These are phyloP conservation scores for Mimas tiliae DNA, from an alignment of 2,888 invertebrate species.

Conservation along the genomic window DNA sequence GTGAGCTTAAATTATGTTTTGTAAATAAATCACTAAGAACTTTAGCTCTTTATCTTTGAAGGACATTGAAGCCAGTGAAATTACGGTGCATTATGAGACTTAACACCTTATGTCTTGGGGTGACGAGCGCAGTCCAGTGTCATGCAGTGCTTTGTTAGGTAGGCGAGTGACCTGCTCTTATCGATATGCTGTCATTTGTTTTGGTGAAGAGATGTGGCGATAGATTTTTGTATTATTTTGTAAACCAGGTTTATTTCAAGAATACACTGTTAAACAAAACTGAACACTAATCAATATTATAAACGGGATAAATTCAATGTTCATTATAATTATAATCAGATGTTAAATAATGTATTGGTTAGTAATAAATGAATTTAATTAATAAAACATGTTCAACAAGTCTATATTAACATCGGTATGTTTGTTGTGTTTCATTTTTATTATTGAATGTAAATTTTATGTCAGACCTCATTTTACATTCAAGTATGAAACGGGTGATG, in stretches of 20 bases:
- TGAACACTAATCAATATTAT: neutral
- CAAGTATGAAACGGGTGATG: too few relatives aligned
- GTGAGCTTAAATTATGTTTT: too few relatives aligned
- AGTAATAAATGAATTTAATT: slow-evolving; percentile 9
- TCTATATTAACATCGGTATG: neutral
- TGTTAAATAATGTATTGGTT: neutral
- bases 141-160: too few relatives aligned
- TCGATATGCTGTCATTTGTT: neutral
- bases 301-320: too few relatives aligned
- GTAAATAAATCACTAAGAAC: too few relatives aligned
- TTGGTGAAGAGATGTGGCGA: neutral
- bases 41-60: too few relatives aligned
- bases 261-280: neutral
- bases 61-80: too few relatives aligned
- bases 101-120: too few relatives aligned
- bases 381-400: neutral
- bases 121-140: too few relatives aligned
- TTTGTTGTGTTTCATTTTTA: neutral
- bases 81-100: too few relatives aligned
- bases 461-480: slow-evolving; percentile 1
- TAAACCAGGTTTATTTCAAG: neutral
- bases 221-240: too few relatives aligned
- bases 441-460: slow-evolving; percentile 12
- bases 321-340: too few relatives aligned
- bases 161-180: neutral